Evolutionary conservation across 1,140 invertebrate species (phyloP), one percentile per base, ranked within the genome.

Genomic region (Brachionus manjavacas): DNA sequence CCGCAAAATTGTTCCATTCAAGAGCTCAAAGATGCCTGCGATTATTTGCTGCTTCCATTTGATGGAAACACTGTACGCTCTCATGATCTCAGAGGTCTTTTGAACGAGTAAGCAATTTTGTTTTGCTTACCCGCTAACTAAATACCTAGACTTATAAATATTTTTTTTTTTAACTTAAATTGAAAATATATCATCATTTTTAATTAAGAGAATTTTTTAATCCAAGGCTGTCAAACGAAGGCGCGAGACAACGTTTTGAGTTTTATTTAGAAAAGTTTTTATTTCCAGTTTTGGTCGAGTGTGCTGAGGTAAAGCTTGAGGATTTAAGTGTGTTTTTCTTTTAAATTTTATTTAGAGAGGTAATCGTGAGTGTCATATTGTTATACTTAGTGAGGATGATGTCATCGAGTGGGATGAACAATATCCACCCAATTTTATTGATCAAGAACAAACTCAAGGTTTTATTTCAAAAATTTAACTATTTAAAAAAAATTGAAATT

Each of bases 371-470:
- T 92, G 91, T 86, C 91, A 92, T 88, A 95, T 99, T 84, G 96
- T 99, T 16, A 95, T 99, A 9, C 90, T 99, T 31, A 90, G 96
- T 9, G 97, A 99, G 90, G 93, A 99, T 88, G 94, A 98, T 91
- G 92, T 95, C 11, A 95, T 99, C 16, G 97, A 99, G 87, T 99
- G 97, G 97, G 96, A 99, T 89, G 94, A 96, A 87, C 95, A 98
- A 88, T 98, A 97, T 90, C 97, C 97, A 0, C 97, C 97, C 0
- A 96, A 97, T 91, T 98, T 97, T 94, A 96, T 96, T 23, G 96
- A 99, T 8, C 39, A 81, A 89, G 97, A 99, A 91, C 96, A 97
- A 90, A 95, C 95, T 64, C 96, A 98, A 91, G 98, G 94, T 85
- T 2, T 39, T 39, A 16, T 41, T 86, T 52, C 4, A 28, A 8